These are phyloP conservation scores for Volucella zonaria DNA, from an alignment of 2,888 invertebrate species.

Conservation along the genomic window DNA sequence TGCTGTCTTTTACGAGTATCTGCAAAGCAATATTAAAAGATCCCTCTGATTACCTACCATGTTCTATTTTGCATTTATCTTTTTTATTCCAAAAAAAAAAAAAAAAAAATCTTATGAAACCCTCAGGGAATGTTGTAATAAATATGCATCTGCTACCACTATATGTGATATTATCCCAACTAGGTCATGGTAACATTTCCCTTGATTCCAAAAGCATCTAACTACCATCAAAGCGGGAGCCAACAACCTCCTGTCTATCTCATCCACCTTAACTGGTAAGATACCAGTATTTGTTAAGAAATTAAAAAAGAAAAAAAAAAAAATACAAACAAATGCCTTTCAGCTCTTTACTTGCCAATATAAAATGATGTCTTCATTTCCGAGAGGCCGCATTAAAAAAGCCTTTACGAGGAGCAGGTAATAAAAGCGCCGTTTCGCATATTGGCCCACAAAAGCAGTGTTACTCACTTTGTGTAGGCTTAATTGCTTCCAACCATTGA, in stretches of 20 bases:
- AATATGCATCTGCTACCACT: constrained; percentile 7
- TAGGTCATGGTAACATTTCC: constrained; percentile 26
- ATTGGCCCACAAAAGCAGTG: constrained; percentile 23
- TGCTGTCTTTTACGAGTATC: no score
- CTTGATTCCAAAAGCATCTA: background rate
- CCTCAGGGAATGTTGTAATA: background rate
- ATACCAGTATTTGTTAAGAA: no score
- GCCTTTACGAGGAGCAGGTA: background rate
- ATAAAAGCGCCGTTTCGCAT: constrained; percentile 9
- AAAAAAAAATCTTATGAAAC: background rate
- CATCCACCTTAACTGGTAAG: no score
- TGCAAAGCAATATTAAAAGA: no score
- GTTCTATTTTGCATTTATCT: background rate
- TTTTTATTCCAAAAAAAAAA: background rate
- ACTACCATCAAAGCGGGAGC: background rate
- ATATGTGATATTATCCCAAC: background rate
- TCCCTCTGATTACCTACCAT: no score
- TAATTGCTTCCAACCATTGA: constrained; percentile 15
- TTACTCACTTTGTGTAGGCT: background rate
- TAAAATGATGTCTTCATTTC: constrained; percentile 13
- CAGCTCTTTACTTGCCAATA: constrained; percentile 2
- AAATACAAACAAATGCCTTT: background rate
- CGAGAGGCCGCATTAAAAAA: constrained; percentile 10
- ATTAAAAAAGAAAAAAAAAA: no score
- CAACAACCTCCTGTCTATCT: background rate